Evolutionary conservation across 2,888 invertebrate species (phyloP).

Genomic region (Philonicus albiceps): DNA sequence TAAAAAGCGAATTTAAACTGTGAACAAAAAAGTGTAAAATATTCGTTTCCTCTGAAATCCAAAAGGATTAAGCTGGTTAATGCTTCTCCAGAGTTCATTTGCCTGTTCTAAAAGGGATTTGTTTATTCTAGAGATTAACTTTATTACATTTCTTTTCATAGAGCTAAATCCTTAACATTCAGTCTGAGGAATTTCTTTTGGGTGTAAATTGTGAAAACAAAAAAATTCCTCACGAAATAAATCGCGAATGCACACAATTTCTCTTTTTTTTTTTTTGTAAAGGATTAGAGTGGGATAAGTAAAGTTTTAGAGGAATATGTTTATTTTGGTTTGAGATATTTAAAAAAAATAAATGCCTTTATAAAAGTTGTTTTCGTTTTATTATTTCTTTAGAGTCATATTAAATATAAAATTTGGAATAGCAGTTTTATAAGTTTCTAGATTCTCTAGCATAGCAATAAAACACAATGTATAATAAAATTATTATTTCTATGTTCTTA

Average conservation of each 20-base stretch:
- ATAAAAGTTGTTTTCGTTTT: neutral
- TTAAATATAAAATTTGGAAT: too few species aligned
- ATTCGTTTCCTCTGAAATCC: neutral
- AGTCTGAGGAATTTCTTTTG: neutral
- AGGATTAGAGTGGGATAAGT: neutral
- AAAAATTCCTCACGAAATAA: neutral
- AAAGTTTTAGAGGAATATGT: neutral
- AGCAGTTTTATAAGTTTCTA: too few species aligned
- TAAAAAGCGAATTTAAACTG: neutral
- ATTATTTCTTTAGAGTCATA: neutral
- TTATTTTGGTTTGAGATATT: neutral
- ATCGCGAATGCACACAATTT: neutral
- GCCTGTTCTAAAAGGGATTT: neutral
- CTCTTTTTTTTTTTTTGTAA: neutral
- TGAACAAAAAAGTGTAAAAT: neutral
- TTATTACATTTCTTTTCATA: neutral
- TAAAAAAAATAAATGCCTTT: neutral
- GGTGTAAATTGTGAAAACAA: neutral
- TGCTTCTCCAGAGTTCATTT: neutral
- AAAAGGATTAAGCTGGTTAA: neutral
- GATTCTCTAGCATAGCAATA: too few species aligned
- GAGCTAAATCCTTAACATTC: neutral
- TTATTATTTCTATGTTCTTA: too few species aligned
- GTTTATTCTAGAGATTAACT: neutral
- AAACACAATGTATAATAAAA: too few species aligned